Conservation (phyloP, 2,888 invertebrate genomes). For the Candidula unifasciata region DNA sequence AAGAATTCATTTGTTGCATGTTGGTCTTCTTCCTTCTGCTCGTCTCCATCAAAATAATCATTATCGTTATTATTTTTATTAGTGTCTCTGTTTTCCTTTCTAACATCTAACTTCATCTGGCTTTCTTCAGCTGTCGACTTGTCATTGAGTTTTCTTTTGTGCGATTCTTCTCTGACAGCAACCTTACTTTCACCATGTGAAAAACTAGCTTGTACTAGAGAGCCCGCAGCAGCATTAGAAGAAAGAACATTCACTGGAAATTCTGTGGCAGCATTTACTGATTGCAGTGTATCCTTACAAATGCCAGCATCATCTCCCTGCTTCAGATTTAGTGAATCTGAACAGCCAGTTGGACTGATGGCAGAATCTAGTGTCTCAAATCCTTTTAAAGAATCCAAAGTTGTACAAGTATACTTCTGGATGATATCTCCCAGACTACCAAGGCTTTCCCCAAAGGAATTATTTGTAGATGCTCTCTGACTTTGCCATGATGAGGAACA, state of each 20-base stretch:
- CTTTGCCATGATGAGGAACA: background rate
- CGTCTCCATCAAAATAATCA: background rate
- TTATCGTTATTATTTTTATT: background rate
- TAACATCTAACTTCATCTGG: background rate
- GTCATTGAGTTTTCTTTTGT: background rate
- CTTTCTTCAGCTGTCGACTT: background rate
- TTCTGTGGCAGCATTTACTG: background rate
- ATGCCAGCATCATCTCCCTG: background rate
- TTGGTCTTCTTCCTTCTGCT: background rate
- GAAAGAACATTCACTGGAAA: background rate
- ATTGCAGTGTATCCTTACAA: background rate
- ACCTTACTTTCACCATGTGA: background rate
- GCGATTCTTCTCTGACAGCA: background rate
- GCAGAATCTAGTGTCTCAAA: conserved; percentile 7
- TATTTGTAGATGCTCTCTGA: background rate
- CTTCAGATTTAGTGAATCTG: background rate
- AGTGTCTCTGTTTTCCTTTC: background rate
- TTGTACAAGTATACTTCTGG: conserved; percentile 14
- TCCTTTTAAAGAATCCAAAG: conserved; percentile 27
- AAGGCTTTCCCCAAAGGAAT: background rate
- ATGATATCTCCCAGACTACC: conserved; percentile 38
- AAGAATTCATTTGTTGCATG: background rate
- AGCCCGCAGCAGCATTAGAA: too few species aligned
- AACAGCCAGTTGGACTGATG: background rate
- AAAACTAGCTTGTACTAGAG: too few species aligned